Evolutionary conservation across 2,888 invertebrate species (phyloP).

Genomic region (Abrostola triplasia): DNA sequence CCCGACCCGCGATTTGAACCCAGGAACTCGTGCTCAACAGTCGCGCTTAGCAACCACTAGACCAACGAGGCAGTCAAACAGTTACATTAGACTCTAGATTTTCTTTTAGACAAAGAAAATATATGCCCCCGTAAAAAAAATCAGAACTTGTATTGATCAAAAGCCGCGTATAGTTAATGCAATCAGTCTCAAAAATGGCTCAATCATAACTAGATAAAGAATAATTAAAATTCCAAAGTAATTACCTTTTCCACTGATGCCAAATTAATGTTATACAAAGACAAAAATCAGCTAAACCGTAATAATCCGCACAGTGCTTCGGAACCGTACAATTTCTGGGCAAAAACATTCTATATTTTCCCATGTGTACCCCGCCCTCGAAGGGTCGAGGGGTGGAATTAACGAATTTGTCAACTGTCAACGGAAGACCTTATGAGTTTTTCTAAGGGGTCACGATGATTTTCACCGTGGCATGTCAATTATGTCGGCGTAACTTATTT

Average conservation of each 20-base stretch:
- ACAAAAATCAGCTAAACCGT: conserved; percentile 1
- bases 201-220: neutral
- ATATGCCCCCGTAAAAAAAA: no score
- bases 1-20: no score
- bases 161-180: no score
- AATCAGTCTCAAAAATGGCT: neutral
- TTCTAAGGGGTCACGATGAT: conserved; percentile 73
- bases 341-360: conserved; percentile 67
- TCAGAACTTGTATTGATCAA: no score
- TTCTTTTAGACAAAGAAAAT: no score
- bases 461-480: conserved; percentile 72
- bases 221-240: neutral
- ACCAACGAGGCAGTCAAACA: no score
- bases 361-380: conserved; percentile 57
- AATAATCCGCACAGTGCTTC: conserved; percentile 11
- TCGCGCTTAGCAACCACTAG: no score
- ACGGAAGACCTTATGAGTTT: conserved; percentile 82
- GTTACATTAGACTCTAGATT: no score
- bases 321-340: conserved; percentile 52
- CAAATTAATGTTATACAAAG: neutral
- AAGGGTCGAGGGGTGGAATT: conserved; percentile 71
- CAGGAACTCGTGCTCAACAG: no score
- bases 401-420: conserved; percentile 88
- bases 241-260: neutral
- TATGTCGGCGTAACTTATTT: conserved; percentile 55